Conservation (phyloP, 2,797 vertebrate genomes). For the Trichosurus vulpecula region DNA sequence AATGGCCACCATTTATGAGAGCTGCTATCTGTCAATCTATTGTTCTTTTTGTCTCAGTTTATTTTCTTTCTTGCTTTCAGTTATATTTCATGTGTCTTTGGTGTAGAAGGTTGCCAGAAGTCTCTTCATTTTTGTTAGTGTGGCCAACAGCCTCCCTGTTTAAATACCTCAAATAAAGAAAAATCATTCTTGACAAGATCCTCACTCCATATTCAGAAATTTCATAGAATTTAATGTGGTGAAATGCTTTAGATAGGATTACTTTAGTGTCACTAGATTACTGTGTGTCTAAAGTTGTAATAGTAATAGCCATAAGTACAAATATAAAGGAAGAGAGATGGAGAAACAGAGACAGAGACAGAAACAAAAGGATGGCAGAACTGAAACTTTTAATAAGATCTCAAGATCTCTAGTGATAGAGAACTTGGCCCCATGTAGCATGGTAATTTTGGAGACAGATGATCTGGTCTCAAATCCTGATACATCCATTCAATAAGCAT, state of each 20-base stretch:
- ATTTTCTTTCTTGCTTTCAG: neutral
- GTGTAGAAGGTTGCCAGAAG: neutral
- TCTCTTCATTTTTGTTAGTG: neutral
- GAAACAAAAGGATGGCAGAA: neutral
- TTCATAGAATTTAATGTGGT: slow-evolving; percentile 21
- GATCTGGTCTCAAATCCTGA: neutral
- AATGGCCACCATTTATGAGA: neutral
- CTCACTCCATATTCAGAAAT: slow-evolving; percentile 14
- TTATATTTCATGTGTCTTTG: neutral
- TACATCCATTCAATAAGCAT: neutral
- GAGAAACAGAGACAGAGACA: neutral
- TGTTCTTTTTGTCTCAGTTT: neutral
- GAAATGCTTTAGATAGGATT: neutral
- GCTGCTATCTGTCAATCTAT: neutral
- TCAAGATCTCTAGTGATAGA: neutral
- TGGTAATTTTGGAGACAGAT: neutral
- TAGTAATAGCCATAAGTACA: slow-evolving; percentile 35
- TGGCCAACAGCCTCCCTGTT: neutral
- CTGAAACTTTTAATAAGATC: neutral
- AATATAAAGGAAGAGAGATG: slow-evolving; percentile 35
- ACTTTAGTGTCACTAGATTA: neutral
- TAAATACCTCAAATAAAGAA: neutral
- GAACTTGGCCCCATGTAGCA: neutral
- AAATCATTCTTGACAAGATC: slow-evolving; percentile 27
- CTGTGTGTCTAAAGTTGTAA: neutral